Percentiles rank a stretch among this genome's conserved stretches.
Conservation (phyloP, 2,888 invertebrate genomes). For the Cancer borealis region DNA sequence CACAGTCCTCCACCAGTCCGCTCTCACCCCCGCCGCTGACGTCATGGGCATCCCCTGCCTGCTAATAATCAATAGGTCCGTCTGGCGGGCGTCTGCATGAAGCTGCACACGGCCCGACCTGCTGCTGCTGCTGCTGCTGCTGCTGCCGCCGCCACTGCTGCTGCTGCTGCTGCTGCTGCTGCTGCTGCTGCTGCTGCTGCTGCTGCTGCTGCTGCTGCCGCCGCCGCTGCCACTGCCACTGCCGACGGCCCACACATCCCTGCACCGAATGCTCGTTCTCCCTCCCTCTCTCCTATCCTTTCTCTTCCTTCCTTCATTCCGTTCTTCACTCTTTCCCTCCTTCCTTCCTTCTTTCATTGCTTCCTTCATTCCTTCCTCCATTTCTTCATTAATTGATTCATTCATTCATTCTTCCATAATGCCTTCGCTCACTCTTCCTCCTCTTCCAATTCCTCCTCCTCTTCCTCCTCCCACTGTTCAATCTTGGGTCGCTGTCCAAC, state of each 20-base stretch:
- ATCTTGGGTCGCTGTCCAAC: not conserved
- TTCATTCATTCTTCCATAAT: not conserved
- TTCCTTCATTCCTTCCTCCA: not conserved
- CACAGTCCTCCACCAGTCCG: slow-evolving; percentile 2
- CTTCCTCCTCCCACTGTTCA: not conserved
- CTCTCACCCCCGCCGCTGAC: slow-evolving; percentile 50
- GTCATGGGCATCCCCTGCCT: slow-evolving; percentile 62
- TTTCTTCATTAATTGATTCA: not conserved
- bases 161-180: not conserved
- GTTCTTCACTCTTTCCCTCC: not conserved
- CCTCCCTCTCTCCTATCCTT: not conserved
- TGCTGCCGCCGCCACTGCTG: not conserved
- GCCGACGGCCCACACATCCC: slow-evolving; percentile 17
- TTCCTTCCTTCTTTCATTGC: not conserved
- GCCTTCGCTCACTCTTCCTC: not conserved
- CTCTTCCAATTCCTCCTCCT: not conserved
- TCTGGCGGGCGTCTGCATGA: slow-evolving; percentile 63
- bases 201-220: not conserved
- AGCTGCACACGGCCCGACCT: slow-evolving; percentile 16
- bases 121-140: not conserved
- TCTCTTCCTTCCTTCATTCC: slow-evolving; percentile 23
- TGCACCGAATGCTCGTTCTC: not conserved
- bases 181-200: not conserved
- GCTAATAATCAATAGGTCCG: slow-evolving; percentile 58
- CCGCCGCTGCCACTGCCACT: not conserved